Conservation (phyloP, 2,888 invertebrate genomes). For the Calameuta idolon region DNA sequence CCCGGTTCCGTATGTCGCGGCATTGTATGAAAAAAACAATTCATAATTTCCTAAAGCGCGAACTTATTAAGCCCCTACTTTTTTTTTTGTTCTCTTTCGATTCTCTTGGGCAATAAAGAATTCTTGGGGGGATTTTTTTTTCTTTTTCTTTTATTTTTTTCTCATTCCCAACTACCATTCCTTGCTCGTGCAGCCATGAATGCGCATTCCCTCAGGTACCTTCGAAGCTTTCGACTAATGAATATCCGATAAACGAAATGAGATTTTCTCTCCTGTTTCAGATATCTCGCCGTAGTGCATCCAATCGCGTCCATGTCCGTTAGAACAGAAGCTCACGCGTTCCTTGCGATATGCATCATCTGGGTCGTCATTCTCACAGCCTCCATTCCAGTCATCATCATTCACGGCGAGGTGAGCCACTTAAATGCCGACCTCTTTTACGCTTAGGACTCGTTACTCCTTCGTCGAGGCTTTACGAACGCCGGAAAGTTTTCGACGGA, state of each 20-base stretch:
- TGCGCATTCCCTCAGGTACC: background rate
- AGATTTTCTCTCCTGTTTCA: constrained; percentile 29
- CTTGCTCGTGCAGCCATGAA: background rate
- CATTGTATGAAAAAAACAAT: background rate
- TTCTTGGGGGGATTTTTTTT: background rate
- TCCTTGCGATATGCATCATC: constrained; percentile 80
- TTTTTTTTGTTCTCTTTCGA: background rate
- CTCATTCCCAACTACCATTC: background rate
- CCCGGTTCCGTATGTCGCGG: background rate
- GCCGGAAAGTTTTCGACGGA: background rate
- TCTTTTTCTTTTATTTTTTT: no score
- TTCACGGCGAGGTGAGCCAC: constrained; percentile 81
- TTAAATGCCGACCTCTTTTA: constrained; percentile 32
- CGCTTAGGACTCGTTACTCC: no score
- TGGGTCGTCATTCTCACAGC: constrained; percentile 86
- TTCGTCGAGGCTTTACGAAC: background rate
- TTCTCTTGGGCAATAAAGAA: background rate
- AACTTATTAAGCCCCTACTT: background rate
- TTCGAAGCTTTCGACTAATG: background rate
- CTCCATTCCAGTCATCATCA: constrained; percentile 82
- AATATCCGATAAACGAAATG: constrained; percentile 4
- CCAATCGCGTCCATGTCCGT: constrained; percentile 90
- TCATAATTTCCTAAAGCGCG: background rate
- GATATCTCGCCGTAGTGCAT: constrained; percentile 92
- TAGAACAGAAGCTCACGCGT: constrained; percentile 85